Conservation (phyloP, 1,140 invertebrate genomes). For the Artemia franciscana region DNA sequence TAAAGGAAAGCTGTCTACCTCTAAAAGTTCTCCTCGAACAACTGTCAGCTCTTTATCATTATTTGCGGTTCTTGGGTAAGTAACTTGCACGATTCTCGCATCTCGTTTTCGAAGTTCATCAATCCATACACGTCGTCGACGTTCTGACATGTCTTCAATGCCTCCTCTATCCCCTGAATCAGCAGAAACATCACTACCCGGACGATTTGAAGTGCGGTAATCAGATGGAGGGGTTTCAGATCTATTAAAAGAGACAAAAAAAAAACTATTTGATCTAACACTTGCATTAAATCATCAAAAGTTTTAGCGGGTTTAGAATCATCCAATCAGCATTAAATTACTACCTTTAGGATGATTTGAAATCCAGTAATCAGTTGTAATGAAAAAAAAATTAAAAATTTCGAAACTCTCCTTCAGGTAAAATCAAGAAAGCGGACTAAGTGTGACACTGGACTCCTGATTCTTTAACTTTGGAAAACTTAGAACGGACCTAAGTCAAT, state of each 20-base stretch:
- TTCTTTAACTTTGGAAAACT: too few relatives aligned
- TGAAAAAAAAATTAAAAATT: too few relatives aligned
- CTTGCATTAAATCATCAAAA: background rate
- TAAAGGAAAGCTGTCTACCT: slow-evolving; percentile 31
- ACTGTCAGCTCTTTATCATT: slow-evolving; percentile 95
- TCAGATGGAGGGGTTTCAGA: slow-evolving; percentile 7
- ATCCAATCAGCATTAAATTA: too few relatives aligned
- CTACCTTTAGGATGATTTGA: too few relatives aligned
- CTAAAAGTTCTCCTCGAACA: slow-evolving; percentile 75
- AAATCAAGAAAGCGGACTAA: too few relatives aligned
- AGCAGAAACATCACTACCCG: slow-evolving; percentile 44
- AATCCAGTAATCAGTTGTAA: too few relatives aligned
- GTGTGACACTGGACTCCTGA: too few relatives aligned
- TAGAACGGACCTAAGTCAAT: too few relatives aligned
- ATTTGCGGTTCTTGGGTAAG: slow-evolving; percentile 83
- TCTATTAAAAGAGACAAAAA: slow-evolving; percentile 2
- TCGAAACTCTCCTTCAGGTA: too few relatives aligned
- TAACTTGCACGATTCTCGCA: slow-evolving; percentile 69
- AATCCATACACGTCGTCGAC: slow-evolving; percentile 31
- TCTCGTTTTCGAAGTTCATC: slow-evolving; percentile 46
- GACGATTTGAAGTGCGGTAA: slow-evolving; percentile 5
- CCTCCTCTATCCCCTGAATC: slow-evolving; percentile 44
- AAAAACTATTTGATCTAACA: background rate
- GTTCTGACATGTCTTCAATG: slow-evolving; percentile 22
- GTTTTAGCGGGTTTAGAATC: too few relatives aligned